Evolutionary conservation across 2,113 vertebrate species (phyloP).

Genomic region (Cacatua alba): DNA sequence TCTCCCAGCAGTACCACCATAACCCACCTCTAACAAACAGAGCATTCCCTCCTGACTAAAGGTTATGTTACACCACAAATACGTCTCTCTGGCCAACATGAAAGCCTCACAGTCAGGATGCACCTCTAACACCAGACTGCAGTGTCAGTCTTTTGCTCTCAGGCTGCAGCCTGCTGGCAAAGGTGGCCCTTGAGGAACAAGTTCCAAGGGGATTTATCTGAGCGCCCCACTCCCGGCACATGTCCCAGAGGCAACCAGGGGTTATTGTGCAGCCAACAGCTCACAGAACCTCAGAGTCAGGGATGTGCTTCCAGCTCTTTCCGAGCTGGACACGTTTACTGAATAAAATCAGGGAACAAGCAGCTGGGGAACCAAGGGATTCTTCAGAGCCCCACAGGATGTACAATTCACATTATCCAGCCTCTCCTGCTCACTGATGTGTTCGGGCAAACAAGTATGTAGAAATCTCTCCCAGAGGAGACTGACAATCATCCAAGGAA

Average conservation of each 20-base stretch:
- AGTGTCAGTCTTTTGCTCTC: not conserved
- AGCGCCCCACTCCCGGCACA: not conserved
- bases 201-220: not conserved
- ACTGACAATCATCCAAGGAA: not conserved
- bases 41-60: not conserved
- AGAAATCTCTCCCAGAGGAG: not conserved
- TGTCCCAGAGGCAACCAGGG: not conserved
- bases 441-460: not conserved
- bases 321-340: accelerated
- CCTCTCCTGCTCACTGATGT: not conserved
- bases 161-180: not conserved
- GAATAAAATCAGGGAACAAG: not conserved
- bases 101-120: not conserved
- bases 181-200: not conserved
- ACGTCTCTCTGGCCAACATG: not conserved
- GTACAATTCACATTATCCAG: not conserved
- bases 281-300: not conserved
- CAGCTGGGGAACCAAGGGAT: not conserved
- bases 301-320: not conserved
- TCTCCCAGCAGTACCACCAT: not conserved
- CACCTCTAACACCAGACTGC: not conserved
- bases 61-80: not conserved
- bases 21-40: not conserved
- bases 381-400: not conserved
- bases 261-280: not conserved